Evolutionary conservation across 2,797 vertebrate species (phyloP).

Genomic region (Xiphophorus birchmanni): DNA sequence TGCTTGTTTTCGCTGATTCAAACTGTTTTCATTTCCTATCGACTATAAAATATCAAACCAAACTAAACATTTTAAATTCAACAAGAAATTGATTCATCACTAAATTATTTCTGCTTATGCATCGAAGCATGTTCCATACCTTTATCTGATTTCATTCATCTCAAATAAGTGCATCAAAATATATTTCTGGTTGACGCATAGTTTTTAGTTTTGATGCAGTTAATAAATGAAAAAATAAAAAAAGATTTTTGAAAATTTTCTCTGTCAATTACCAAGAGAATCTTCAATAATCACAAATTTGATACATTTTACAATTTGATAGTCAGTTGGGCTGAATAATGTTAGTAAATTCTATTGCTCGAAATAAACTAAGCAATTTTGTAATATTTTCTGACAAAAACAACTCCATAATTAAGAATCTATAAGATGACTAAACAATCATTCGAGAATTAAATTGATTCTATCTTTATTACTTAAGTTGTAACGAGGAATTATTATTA

Average conservation of each 20-base stretch:
- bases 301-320: background rate
- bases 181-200: background rate
- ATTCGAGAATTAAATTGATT: background rate
- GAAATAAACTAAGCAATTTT: background rate
- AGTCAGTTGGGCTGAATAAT: background rate
- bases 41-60: background rate
- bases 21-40: background rate
- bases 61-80: background rate
- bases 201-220: background rate
- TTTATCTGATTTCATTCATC: background rate
- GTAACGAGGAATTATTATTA: background rate
- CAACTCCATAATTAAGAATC: background rate
- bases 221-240: no score
- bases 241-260: background rate
- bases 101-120: background rate
- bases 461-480: background rate
- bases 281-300: background rate
- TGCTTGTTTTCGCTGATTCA: background rate
- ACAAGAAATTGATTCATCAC: background rate
- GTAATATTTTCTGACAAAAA: background rate
- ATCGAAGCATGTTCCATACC: background rate
- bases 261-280: background rate
- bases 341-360: background rate
- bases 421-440: background rate
- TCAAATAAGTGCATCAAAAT: background rate